Base-by-base conservation (phyloP, 2,888 invertebrate genomes). In the Drosophila borealis region DNA sequence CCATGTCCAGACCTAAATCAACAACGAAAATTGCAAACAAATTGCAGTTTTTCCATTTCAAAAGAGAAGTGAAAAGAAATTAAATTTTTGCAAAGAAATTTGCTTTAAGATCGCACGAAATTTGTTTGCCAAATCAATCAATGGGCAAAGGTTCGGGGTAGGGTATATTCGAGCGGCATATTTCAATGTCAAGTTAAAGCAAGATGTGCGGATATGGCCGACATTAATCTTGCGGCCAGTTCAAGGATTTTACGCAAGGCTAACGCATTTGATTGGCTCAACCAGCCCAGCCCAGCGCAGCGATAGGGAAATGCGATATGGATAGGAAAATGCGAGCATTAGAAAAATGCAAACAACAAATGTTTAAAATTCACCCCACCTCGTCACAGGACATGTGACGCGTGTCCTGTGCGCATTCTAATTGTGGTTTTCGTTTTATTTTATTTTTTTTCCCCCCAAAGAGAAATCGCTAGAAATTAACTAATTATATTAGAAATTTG, bases 381-480 rank as follows among this genome's bases (percentile, higher is more conserved):
- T 11, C 42, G 13, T 4, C 44, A 37, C 49, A 64, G 64, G 44
- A 74, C 76, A 84, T 54, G 59, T 73, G 85, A 79, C 83, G 80
- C 82, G 88, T 80, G 80, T 64, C 55, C 66, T 66, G 41, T 46
- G 25, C 60, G 54, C 77, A 80, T 74, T 70, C 59, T 69, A 81
- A 84, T 87, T 87, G 68, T 48, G 65, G 79, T 73, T 83, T 67
- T 65, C 19, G 46, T 65, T 66, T 61, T 72, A 41, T 53, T 41
- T 39, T 11, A 2, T 36, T 13, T 36, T 36, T 29, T 36, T 29
- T 17, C 2, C 8, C 29, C 29, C 29, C 46, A 41, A 34, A 41
- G 80, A 88, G 85, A 83, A 83, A 85, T 84, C 78, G 87, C 71
- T 64, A 29, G 67, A 85, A 85, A 87, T 87, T 87, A 87, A 87